Percentiles rank a stretch among this genome's conserved stretches.
Conservation (phyloP, 2,888 invertebrate species). For the Nemapogon koenigi region DNA sequence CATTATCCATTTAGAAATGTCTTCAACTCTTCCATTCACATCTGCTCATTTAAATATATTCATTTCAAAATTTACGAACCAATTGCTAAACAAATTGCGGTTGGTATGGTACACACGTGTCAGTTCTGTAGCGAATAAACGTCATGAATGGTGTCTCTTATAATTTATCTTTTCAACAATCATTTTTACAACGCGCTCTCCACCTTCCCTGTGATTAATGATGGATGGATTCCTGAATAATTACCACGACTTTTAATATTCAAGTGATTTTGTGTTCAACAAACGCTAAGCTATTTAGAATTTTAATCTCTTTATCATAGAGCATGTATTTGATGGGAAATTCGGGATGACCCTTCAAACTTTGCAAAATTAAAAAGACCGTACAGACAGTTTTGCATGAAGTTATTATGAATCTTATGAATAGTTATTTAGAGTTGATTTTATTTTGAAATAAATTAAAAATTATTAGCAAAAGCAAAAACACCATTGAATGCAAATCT, state of each 20-base stretch:
- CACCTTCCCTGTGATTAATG: slow-evolving; percentile 60
- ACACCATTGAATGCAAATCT: slow-evolving; percentile 60
- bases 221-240: slow-evolving; percentile 66
- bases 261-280: slow-evolving; percentile 45
- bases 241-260: slow-evolving; percentile 66
- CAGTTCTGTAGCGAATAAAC: slow-evolving; percentile 41
- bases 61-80: too few relatives aligned
- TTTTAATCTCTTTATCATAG: slow-evolving; percentile 23
- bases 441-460: too few relatives aligned
- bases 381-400: too few relatives aligned
- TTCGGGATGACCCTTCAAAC: slow-evolving; percentile 49
- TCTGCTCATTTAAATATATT: too few relatives aligned
- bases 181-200: slow-evolving; percentile 55
- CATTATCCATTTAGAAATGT: too few relatives aligned
- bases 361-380: slow-evolving; percentile 22
- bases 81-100: too few relatives aligned
- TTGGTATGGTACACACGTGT: too few relatives aligned
- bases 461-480: slow-evolving; percentile 46
- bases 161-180: slow-evolving; percentile 64
- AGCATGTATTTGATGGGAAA: slow-evolving; percentile 27
- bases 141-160: slow-evolving; percentile 48
- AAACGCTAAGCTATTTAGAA: slow-evolving; percentile 19
- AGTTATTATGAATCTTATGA: too few relatives aligned
- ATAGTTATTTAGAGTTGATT: too few relatives aligned
- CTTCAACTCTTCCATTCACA: too few relatives aligned